These are phyloP conservation scores for Odobenus rosmarus DNA, from an alignment of 2,113 vertebrate genomes.

Conservation along the genomic window DNA sequence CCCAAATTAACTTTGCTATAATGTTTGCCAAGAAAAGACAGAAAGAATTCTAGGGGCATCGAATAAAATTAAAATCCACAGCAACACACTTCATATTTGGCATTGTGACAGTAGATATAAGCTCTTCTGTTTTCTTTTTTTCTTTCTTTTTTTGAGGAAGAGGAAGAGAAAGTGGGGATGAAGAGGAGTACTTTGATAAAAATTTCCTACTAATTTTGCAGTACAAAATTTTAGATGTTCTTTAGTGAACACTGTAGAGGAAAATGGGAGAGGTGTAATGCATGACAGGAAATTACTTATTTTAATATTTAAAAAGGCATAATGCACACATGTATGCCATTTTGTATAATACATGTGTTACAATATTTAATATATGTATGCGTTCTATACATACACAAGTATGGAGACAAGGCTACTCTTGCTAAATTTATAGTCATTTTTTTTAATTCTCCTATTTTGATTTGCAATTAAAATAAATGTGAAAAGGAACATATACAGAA, in stretches of 20 bases:
- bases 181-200: not conserved
- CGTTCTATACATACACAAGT: not conserved
- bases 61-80: not conserved
- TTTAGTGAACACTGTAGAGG: not conserved
- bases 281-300: not conserved
- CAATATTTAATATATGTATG: not conserved
- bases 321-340: not conserved
- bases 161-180: too few relatives aligned
- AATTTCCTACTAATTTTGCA: not conserved
- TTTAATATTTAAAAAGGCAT: constrained; percentile 10
- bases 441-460: not conserved
- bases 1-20: not conserved
- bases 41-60: not conserved
- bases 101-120: not conserved
- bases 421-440: not conserved
- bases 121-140: not conserved
- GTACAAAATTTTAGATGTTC: not conserved
- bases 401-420: not conserved
- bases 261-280: not conserved
- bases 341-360: not conserved
- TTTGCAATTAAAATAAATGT: not conserved
- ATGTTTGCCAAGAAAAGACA: not conserved
- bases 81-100: not conserved
- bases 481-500: not conserved
- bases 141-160: not conserved